Percentiles rank a stretch among this genome's conserved stretches.
These are phyloP conservation scores for Chondrilla cf. caribensis DNA, from an alignment of 37 sponge, comb jelly and placozoan species.

Conservation along the genomic window DNA sequence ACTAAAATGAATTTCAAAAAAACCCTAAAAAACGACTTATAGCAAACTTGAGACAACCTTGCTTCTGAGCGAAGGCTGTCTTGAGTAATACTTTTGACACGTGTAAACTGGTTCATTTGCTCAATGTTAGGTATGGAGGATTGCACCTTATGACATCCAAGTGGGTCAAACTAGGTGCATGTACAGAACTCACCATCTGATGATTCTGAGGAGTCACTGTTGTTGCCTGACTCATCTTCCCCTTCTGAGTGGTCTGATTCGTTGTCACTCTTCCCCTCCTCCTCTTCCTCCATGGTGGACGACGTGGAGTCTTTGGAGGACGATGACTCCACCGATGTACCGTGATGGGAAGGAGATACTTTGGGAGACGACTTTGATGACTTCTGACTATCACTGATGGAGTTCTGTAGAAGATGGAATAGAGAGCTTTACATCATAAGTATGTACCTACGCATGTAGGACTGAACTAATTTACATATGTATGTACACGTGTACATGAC, in stretches of 20 bases:
- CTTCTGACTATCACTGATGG: background rate
- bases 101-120: no score
- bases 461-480: background rate
- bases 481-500: background rate
- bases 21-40: no score
- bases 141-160: no score
- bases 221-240: constrained; percentile 14
- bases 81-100: no score
- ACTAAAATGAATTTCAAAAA: no score
- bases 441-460: background rate
- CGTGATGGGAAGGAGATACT: background rate
- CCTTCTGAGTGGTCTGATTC: constrained; percentile 2
- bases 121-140: no score
- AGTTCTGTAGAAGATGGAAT: background rate
- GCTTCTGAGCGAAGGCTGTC: no score
- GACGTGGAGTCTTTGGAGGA: background rate
- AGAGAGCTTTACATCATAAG: background rate
- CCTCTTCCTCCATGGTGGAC: background rate
- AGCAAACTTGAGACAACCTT: no score
- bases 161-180: no score
- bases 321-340: background rate
- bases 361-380: background rate
- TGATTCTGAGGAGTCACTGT: constrained; percentile 29
- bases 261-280: background rate
- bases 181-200: background rate